These are phyloP conservation scores for Ectemnius lituratus DNA, from an alignment of 2,888 invertebrate species.

Conservation along the genomic window DNA sequence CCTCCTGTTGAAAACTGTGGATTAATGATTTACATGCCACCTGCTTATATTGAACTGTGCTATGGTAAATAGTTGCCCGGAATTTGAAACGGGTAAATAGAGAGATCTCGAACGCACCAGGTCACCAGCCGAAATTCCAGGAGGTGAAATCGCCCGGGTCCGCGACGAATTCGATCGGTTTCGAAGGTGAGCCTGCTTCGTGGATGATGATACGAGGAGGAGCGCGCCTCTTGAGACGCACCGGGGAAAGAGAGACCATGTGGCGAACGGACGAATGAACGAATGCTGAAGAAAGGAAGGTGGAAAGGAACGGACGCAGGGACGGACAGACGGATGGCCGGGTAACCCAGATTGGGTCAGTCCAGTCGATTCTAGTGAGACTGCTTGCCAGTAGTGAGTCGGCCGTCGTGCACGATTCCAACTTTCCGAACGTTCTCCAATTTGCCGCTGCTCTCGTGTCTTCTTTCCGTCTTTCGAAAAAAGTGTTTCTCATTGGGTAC, in stretches of 20 bases:
- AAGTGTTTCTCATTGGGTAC: background rate
- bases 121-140: constrained; percentile 45
- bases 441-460: background rate
- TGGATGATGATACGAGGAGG: constrained; percentile 10
- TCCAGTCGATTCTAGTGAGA: constrained; percentile 70
- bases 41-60: too few relatives aligned
- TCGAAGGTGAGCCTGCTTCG: constrained; percentile 24
- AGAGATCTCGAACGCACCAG: background rate
- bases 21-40: too few relatives aligned
- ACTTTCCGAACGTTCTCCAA: constrained; percentile 37
- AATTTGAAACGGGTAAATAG: too few relatives aligned
- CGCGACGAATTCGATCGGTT: constrained; percentile 44
- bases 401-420: constrained; percentile 72
- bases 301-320: constrained; percentile 63
- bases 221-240: background rate
- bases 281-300: constrained; percentile 55
- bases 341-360: constrained; percentile 77
- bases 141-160: constrained; percentile 47
- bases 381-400: constrained; percentile 72
- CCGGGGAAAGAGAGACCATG: constrained; percentile 21
- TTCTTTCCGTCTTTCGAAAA: constrained; percentile 6
- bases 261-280: constrained; percentile 63
- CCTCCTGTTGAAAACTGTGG: too few relatives aligned
- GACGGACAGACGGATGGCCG: constrained; percentile 76
- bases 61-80: too few relatives aligned